A percentile compares a stretch with the other conserved stretches of the same genome.
Conservation (phyloP, 1,140 invertebrate genomes). For the Campoletis sonorensis region DNA sequence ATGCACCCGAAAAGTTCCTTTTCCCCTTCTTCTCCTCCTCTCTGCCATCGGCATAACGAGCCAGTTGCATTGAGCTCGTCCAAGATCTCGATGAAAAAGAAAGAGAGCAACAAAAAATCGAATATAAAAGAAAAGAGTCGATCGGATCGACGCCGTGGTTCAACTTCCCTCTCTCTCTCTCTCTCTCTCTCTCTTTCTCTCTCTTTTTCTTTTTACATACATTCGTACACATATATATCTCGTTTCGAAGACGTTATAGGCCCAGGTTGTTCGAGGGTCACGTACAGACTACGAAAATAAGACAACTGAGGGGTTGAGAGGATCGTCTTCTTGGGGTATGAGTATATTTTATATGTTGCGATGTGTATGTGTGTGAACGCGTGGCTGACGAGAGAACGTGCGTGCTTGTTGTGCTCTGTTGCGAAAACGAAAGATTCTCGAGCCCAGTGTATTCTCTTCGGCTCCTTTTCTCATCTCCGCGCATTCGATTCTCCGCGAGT, state of each 20-base stretch:
- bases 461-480: background rate
- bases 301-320: slow-evolving; percentile 25
- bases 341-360: background rate
- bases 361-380: slow-evolving; percentile 31
- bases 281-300: slow-evolving; percentile 48
- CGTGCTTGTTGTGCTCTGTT: slow-evolving; percentile 27
- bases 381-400: slow-evolving; percentile 48
- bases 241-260: slow-evolving; percentile 40
- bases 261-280: slow-evolving; percentile 52
- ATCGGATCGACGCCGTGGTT: slow-evolving; percentile 43
- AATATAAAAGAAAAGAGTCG: slow-evolving; percentile 34
- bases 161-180: slow-evolving; percentile 5
- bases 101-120: background rate
- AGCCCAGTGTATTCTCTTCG: slow-evolving; percentile 18
- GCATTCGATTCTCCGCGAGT: slow-evolving; percentile 13
- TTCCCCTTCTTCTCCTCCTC: background rate
- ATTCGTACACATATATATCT: slow-evolving; percentile 6
- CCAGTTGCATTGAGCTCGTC: slow-evolving; percentile 39
- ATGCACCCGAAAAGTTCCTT: slow-evolving; percentile 38
- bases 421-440: slow-evolving; percentile 13
- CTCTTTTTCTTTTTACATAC: slow-evolving; percentile 2
- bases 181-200: slow-evolving; percentile 14
- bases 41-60: slow-evolving; percentile 38
- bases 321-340: slow-evolving; percentile 9
- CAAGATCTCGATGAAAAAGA: slow-evolving; percentile 39